Conservation (phyloP, 2,113 vertebrate species). For the Mobula birostris region DNA sequence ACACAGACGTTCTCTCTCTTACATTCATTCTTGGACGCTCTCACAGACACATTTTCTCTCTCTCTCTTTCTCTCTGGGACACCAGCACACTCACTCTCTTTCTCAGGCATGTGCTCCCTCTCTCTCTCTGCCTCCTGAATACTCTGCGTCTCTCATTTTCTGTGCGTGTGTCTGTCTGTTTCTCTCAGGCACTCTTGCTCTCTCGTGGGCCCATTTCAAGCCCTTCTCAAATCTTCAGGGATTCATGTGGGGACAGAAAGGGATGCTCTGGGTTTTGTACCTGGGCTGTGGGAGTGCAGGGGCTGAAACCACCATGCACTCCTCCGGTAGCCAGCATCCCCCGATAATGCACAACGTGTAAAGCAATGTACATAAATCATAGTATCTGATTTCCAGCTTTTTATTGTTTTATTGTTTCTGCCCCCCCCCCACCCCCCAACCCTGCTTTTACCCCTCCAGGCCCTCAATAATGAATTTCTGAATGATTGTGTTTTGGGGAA, state of each 20-base stretch:
- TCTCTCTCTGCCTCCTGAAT: too few relatives aligned
- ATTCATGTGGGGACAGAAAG: neutral
- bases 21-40: neutral
- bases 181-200: neutral
- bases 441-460: neutral
- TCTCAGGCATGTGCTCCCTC: too few relatives aligned
- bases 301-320: neutral
- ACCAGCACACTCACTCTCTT: too few relatives aligned
- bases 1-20: too few relatives aligned
- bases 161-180: too few relatives aligned
- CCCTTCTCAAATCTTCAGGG: constrained; percentile 13
- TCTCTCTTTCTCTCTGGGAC: too few relatives aligned
- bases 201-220: neutral
- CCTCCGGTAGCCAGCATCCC: neutral
- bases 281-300: neutral
- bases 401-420: neutral
- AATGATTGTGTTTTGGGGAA: constrained; percentile 13
- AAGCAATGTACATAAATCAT: neutral
- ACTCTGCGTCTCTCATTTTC: too few relatives aligned
- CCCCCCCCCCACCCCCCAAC: neutral
- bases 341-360: neutral
- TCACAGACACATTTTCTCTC: neutral
- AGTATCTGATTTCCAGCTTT: neutral
- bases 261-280: neutral
- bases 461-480: neutral